phyloP scores from a whole-genome alignment of 2,888 invertebrate genomes.

The Rapana venosa region DNA sequence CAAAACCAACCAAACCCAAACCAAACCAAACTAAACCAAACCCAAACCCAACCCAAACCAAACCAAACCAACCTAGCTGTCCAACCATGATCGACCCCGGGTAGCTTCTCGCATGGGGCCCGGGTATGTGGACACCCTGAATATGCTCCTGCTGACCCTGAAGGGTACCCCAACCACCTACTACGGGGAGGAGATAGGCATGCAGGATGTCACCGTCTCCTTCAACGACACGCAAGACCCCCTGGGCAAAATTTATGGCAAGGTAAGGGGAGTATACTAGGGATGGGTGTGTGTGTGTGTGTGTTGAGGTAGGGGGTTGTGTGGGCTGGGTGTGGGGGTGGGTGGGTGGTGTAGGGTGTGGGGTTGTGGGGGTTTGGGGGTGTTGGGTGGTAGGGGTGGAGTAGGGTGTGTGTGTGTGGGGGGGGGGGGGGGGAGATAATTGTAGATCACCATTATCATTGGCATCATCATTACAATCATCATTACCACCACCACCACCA shows the following conservation, averaged over 20 bases:
- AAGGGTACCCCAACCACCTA: slow-evolving; percentile 93
- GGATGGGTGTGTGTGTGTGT: neutral
- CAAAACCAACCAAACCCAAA: no score
- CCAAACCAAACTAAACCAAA: no score
- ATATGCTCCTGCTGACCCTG: slow-evolving; percentile 88
- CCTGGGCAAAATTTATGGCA: neutral
- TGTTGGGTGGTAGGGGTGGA: neutral
- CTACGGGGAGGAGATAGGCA: slow-evolving; percentile 92
- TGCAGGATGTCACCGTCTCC: slow-evolving; percentile 81
- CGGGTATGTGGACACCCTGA: slow-evolving; percentile 85
- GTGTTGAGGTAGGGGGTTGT: neutral
- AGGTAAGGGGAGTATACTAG: neutral
- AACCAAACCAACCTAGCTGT: slow-evolving; percentile 57
- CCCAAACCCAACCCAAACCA: no score
- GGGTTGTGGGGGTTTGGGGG: no score
- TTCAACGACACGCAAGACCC: slow-evolving; percentile 68
- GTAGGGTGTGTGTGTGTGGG: neutral
- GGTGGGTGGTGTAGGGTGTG: no score
- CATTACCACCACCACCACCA: no score
- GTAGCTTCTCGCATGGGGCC: slow-evolving; percentile 82
- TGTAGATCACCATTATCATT: no score
- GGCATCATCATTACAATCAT: no score
- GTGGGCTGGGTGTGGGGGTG: no score
- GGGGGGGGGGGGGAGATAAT: no score
- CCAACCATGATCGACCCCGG: slow-evolving; percentile 70